phyloP scores from a whole-genome alignment of 2,113 vertebrate genomes.

The Tympanuchus pallidicinctus region DNA sequence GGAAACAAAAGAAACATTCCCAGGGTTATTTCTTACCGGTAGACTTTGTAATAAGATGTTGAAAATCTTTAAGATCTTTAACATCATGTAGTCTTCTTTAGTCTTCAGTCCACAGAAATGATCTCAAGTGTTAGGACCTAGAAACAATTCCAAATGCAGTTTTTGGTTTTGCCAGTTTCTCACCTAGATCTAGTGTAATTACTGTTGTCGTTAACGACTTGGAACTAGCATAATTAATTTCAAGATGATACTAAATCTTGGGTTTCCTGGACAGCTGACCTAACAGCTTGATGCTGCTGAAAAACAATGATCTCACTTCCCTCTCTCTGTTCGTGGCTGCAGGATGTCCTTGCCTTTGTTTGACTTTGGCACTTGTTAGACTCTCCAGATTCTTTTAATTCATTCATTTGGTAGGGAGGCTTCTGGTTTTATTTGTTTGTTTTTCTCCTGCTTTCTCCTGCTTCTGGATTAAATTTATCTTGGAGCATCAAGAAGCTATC shows the following conservation, averaged over 20 bases:
- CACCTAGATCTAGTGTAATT: constrained; percentile 14
- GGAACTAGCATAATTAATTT: constrained; percentile 34
- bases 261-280: constrained; percentile 70
- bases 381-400: not conserved
- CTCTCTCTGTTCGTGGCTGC: constrained; percentile 34
- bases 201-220: constrained; percentile 34
- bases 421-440: not conserved
- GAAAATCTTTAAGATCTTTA: not conserved
- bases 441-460: not conserved
- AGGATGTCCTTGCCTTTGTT: not conserved
- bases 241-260: constrained; percentile 1
- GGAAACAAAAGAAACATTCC: not conserved
- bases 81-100: not conserved
- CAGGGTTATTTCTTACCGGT: not conserved
- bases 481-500: not conserved
- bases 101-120: not conserved
- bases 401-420: not conserved
- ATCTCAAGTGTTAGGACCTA: not conserved
- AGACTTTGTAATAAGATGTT: not conserved
- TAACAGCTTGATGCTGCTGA: constrained; percentile 69
- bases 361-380: not conserved
- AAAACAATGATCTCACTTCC: constrained; percentile 68
- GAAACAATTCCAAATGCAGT: not conserved
- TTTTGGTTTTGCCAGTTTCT: not conserved
- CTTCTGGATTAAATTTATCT: not conserved